A percentile compares a stretch with the other conserved stretches of the same genome.
Evolutionary conservation across 53 echinoderm and acorn worm species (phyloP).

Genomic region (Holothuria scabra): DNA sequence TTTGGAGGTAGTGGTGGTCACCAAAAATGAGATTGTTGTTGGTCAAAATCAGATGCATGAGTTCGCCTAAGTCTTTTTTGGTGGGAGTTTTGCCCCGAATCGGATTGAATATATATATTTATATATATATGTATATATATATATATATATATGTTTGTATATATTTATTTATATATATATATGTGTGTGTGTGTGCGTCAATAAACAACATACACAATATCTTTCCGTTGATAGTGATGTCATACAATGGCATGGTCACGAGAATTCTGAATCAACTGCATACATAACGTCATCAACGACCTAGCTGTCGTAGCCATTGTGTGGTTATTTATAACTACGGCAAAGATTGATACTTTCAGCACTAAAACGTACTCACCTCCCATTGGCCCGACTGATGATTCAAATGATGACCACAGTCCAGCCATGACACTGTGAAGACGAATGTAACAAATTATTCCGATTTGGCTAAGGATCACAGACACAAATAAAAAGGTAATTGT

Average conservation of each 20-base stretch:
- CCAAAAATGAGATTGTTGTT: too few relatives aligned
- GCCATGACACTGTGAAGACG: constrained; percentile 33
- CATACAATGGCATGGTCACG: too few relatives aligned
- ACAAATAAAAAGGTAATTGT: not conserved
- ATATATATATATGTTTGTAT: not conserved
- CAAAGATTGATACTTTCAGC: too few relatives aligned
- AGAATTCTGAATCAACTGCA: too few relatives aligned
- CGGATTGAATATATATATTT: not conserved
- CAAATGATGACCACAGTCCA: constrained; percentile 35
- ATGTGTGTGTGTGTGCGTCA: not conserved
- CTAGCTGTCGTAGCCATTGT: too few relatives aligned
- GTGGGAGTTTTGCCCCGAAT: too few relatives aligned
- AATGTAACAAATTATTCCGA: constrained; percentile 28
- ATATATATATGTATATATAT: not conserved
- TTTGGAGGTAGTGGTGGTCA: too few relatives aligned
- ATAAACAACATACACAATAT: not conserved
- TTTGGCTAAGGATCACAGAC: not conserved
- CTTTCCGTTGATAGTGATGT: not conserved
- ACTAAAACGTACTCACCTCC: constrained; percentile 30
- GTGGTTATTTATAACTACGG: too few relatives aligned
- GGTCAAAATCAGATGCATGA: too few relatives aligned
- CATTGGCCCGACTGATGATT: constrained; percentile 35
- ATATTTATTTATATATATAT: not conserved
- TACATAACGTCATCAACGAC: too few relatives aligned
- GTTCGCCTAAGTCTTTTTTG: too few relatives aligned